These are phyloP conservation scores for Dolichoris vasculosae DNA, from an alignment of 1,140 invertebrate species.

Conservation along the genomic window DNA sequence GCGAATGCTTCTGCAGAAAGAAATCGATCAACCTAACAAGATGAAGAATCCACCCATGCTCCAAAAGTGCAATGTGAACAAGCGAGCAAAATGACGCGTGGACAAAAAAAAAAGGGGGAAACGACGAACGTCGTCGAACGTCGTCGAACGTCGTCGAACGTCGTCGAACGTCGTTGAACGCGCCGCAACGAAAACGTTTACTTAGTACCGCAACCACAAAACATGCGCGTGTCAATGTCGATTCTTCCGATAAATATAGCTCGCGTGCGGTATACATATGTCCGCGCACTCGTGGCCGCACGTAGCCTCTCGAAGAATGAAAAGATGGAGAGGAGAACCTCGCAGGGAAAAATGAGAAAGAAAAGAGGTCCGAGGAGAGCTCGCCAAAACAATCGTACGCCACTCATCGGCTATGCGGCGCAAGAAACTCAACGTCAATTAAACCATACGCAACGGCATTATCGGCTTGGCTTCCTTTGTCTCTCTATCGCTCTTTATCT, in stretches of 20 bases:
- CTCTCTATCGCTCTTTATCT: background rate
- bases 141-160: background rate
- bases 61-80: slow-evolving; percentile 30
- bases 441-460: slow-evolving; percentile 25
- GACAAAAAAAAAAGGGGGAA: slow-evolving; percentile 1
- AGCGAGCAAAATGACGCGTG: background rate
- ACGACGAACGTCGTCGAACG: too few species aligned
- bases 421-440: slow-evolving; percentile 39
- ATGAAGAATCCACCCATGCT: slow-evolving; percentile 39
- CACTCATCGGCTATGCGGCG: background rate
- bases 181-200: slow-evolving; percentile 32
- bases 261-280: background rate
- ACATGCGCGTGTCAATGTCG: slow-evolving; percentile 32
- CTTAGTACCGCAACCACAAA: slow-evolving; percentile 29
- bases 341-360: background rate
- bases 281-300: background rate
- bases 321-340: background rate
- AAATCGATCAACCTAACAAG: slow-evolving; percentile 53
- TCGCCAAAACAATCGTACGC: slow-evolving; percentile 40
- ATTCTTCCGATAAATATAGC: background rate
- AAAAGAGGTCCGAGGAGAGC: background rate
- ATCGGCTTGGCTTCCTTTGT: background rate
- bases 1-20: slow-evolving; percentile 29
- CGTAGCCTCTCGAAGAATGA: background rate
- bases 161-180: background rate